Conservation (phyloP, 2,113 vertebrate genomes). For the Tychaedon coryphoeus region DNA sequence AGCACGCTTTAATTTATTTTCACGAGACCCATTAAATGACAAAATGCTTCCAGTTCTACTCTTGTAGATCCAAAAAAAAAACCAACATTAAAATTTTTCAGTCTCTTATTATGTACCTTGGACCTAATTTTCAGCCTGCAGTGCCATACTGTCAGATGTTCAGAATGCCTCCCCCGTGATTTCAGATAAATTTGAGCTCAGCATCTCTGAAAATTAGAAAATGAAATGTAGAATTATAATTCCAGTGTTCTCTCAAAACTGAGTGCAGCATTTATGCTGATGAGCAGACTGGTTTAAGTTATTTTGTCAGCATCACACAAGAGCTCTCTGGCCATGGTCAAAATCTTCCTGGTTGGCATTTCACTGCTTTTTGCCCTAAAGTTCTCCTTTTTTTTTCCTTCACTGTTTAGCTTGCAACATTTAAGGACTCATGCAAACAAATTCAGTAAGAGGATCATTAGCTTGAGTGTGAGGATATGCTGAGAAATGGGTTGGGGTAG, state of each 20-base stretch:
- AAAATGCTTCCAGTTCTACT: not conserved
- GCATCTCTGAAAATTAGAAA: not conserved
- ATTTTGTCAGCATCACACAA: not conserved
- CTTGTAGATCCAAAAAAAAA: not conserved
- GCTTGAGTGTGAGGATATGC: not conserved
- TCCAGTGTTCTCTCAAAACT: not conserved
- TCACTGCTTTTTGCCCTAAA: not conserved
- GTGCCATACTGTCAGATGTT: not conserved
- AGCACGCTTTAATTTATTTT: not conserved
- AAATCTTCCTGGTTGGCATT: not conserved
- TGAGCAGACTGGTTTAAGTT: not conserved
- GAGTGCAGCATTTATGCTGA: not conserved
- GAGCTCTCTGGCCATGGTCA: not conserved
- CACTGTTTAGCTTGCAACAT: not conserved
- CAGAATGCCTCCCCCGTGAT: not conserved
- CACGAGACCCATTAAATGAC: not conserved
- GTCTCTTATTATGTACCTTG: not conserved
- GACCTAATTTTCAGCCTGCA: conserved; percentile 1
- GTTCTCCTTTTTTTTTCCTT: not conserved
- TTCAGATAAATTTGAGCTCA: not conserved
- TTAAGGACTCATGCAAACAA: not conserved
- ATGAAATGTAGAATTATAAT: not conserved
- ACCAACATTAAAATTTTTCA: not conserved
- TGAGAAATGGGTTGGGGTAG: not conserved
- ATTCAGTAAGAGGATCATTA: not conserved